Percentiles rank a stretch among this genome's conserved stretches.
phyloP scores from a whole-genome alignment of 2,888 invertebrate species.

The Sminthurides aquaticus region DNA sequence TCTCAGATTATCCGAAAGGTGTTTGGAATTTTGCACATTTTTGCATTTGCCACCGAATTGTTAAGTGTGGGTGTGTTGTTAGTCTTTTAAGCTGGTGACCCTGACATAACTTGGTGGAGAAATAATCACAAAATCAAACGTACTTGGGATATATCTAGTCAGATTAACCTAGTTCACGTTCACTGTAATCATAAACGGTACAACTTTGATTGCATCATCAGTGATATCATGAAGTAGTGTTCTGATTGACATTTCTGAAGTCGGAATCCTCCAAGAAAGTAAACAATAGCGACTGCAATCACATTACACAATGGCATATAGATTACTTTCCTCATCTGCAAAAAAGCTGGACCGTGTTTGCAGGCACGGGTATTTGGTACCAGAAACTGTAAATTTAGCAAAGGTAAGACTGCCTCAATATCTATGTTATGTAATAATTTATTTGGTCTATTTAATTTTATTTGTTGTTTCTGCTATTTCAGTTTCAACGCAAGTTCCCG shows the following conservation, averaged over 20 bases:
- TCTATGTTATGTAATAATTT: background rate
- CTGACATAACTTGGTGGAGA: no score
- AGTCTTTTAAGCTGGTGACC: no score
- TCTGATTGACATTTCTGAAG: background rate
- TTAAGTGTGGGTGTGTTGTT: no score
- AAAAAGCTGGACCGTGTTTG: conserved; percentile 25
- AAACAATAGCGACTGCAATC: background rate
- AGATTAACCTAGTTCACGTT: no score
- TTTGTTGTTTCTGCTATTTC: conserved; percentile 3
- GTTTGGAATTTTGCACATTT: no score
- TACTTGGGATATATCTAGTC: no score
- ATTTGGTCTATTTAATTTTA: background rate
- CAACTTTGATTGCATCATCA: no score
- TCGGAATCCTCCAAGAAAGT: background rate
- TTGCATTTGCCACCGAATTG: no score
- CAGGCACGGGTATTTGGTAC: conserved; percentile 9
- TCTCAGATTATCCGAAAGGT: no score
- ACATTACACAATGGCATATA: conserved; percentile 40
- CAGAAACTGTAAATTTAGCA: conserved; percentile 21
- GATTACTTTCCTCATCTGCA: conserved; percentile 29
- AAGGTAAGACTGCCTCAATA: conserved; percentile 15
- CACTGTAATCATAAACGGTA: no score
- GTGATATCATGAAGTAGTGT: background rate
- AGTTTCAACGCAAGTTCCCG: conserved; percentile 30
- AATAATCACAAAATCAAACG: no score